A percentile compares a stretch with the other conserved stretches of the same genome.
Evolutionary conservation across 2,888 invertebrate genomes (phyloP).

Genomic region (Neoitamus cyanurus): DNA sequence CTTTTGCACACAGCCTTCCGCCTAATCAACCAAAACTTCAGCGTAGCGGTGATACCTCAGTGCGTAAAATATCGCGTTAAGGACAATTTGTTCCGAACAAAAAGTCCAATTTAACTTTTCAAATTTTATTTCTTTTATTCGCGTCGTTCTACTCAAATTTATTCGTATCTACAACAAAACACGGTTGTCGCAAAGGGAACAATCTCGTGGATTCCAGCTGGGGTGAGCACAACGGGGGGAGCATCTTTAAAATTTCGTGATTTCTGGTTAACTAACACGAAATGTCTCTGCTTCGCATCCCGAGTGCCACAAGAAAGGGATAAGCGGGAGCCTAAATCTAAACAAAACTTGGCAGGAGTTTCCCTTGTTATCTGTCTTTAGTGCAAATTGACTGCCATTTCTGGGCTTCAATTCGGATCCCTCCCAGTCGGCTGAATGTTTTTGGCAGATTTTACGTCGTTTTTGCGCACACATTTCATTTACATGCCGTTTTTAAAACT

Average conservation of each 20-base stretch:
- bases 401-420: slow-evolving; percentile 8
- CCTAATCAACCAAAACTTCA: background rate
- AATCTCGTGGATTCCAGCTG: background rate
- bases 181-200: background rate
- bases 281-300: background rate
- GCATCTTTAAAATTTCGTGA: slow-evolving; percentile 16
- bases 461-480: slow-evolving; percentile 19
- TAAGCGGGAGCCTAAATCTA: slow-evolving; percentile 13
- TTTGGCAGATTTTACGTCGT: background rate
- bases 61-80: background rate
- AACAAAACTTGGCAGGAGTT: slow-evolving; percentile 30
- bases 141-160: background rate
- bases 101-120: slow-evolving; percentile 41
- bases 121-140: slow-evolving; percentile 37
- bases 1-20: background rate
- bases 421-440: background rate
- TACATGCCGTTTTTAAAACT: slow-evolving; percentile 1
- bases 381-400: slow-evolving; percentile 36
- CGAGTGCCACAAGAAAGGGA: background rate
- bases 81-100: slow-evolving; percentile 30
- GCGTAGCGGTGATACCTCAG: background rate
- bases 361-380: slow-evolving; percentile 29
- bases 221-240: background rate
- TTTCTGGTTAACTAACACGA: slow-evolving; percentile 29
- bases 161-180: slow-evolving; percentile 2